These are phyloP conservation scores for Junonia oenone DNA, from an alignment of 2,888 invertebrate genomes.

Conservation along the genomic window DNA sequence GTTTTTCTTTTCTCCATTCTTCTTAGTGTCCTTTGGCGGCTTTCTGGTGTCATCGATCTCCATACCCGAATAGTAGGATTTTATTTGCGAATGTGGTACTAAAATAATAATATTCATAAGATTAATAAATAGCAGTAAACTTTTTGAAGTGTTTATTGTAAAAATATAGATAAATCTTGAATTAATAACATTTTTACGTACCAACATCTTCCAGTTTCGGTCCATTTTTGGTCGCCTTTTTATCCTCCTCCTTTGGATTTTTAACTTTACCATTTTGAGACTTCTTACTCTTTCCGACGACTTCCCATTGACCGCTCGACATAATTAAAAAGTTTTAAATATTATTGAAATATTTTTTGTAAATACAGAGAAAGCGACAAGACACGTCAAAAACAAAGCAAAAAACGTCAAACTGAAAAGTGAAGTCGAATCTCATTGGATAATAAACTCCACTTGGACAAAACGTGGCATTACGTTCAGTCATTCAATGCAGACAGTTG, in stretches of 20 bases:
- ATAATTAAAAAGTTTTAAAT: conserved; percentile 41
- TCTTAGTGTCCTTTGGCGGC: conserved; percentile 74
- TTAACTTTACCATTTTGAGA: conserved; percentile 74
- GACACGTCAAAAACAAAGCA: conserved; percentile 70
- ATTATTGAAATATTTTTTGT: conserved; percentile 46
- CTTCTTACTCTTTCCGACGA: conserved; percentile 84
- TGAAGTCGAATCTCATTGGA: conserved; percentile 50
- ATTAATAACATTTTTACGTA: conserved; percentile 64
- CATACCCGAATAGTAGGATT: conserved; percentile 82
- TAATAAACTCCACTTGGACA: conserved; percentile 63
- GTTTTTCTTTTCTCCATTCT: conserved; percentile 63
- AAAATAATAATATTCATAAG: conserved; percentile 12
- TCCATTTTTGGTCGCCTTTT: conserved; percentile 80
- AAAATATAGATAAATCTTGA: background rate
- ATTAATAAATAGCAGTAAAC: background rate
- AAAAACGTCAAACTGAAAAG: conserved; percentile 47
- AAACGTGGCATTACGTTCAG: conserved; percentile 59
- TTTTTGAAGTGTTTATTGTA: background rate
- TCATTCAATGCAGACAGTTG: conserved; percentile 19
- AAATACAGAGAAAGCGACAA: conserved; percentile 62
- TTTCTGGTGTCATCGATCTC: conserved; percentile 82
- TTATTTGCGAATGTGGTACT: conserved; percentile 85
- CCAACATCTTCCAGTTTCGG: conserved; percentile 88
- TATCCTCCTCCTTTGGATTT: conserved; percentile 78
- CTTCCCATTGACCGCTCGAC: conserved; percentile 84